Percentiles rank a stretch among this genome's conserved stretches.
Evolutionary conservation across 2,797 vertebrate species (phyloP).

Genomic region (Poecilia velifera): DNA sequence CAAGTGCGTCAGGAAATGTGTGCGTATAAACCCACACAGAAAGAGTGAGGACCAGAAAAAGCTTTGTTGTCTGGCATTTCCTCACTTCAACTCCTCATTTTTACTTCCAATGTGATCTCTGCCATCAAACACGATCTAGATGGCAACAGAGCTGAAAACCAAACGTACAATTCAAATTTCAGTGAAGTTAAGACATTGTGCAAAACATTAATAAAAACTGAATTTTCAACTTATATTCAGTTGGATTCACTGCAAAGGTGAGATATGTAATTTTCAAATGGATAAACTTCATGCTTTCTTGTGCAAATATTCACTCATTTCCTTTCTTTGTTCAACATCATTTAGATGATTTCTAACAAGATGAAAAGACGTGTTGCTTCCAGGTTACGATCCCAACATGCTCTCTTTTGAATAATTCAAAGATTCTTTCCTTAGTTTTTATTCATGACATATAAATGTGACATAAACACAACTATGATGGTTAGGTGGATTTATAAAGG

Average conservation of each 20-base stretch:
- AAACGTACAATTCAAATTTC: neutral
- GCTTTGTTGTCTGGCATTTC: neutral
- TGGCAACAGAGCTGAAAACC: neutral
- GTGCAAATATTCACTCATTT: too few relatives aligned
- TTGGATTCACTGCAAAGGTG: too few relatives aligned
- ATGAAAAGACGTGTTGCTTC: neutral
- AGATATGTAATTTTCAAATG: too few relatives aligned
- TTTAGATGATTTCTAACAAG: neutral
- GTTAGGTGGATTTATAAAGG: neutral
- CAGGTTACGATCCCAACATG: neutral
- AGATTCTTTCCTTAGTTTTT: neutral
- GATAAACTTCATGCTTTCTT: too few relatives aligned
- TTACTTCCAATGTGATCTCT: neutral
- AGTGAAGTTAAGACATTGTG: too few relatives aligned
- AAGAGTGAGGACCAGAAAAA: neutral
- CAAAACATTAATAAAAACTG: too few relatives aligned
- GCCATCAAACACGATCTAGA: slow-evolving; percentile 13
- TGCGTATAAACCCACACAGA: neutral
- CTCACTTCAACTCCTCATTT: neutral
- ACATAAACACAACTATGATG: neutral
- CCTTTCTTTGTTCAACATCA: neutral
- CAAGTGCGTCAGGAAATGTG: neutral
- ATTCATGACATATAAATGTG: neutral
- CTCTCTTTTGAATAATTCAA: neutral
- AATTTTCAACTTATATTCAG: too few relatives aligned